Conservation (phyloP, 64 coral and sea anemone genomes). For the Pocillopora verrucosa region DNA sequence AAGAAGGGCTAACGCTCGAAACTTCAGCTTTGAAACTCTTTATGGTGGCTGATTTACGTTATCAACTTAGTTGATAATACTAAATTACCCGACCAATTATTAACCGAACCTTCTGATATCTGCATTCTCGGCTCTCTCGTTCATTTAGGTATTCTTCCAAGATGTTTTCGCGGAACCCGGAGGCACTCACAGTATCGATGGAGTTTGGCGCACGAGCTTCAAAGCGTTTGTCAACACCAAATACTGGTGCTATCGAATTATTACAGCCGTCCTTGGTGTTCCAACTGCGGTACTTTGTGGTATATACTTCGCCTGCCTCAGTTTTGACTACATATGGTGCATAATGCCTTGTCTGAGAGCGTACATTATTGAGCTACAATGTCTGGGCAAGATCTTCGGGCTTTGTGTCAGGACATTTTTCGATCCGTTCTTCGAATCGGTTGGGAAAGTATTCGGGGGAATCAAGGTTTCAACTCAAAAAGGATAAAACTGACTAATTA, state of each 20-base stretch:
- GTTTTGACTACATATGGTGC: slow-evolving; percentile 90
- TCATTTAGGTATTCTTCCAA: slow-evolving; percentile 67
- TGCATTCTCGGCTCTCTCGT: not conserved
- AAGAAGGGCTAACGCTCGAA: not conserved
- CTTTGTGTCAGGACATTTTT: slow-evolving; percentile 61
- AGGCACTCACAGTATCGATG: slow-evolving; percentile 67
- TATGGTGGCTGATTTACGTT: too few species aligned
- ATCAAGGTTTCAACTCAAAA: slow-evolving; percentile 48
- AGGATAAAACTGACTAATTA: not conserved
- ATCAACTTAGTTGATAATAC: too few species aligned
- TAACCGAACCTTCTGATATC: not conserved
- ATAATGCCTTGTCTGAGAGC: slow-evolving; percentile 70
- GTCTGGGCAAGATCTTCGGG: slow-evolving; percentile 66
- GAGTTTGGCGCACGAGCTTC: slow-evolving; percentile 63
- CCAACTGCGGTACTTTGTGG: slow-evolving; percentile 79
- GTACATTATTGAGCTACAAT: slow-evolving; percentile 74
- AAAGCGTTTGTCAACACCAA: slow-evolving; percentile 66
- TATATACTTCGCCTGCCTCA: slow-evolving; percentile 77
- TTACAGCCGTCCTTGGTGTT: slow-evolving; percentile 70
- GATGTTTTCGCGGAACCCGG: slow-evolving; percentile 79
- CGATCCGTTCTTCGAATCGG: slow-evolving; percentile 73
- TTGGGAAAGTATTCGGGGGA: slow-evolving; percentile 66
- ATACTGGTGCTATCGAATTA: slow-evolving; percentile 75
- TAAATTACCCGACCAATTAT: not conserved
- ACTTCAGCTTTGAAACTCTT: too few species aligned